These are phyloP conservation scores for Anisognathus igniventris DNA, from an alignment of 2,797 vertebrate genomes.

Conservation along the genomic window DNA sequence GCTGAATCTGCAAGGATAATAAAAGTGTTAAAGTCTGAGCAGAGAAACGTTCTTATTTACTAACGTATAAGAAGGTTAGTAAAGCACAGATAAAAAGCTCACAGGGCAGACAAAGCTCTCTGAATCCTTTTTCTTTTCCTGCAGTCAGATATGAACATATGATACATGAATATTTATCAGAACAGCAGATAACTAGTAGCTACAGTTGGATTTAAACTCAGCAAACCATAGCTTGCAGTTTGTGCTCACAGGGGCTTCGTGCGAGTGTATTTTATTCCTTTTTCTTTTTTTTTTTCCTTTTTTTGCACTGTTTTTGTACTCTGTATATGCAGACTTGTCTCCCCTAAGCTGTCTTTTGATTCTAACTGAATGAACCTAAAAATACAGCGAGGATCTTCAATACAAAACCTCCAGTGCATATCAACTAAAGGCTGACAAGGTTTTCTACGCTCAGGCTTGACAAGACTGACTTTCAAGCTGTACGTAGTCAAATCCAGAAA, in stretches of 20 bases:
- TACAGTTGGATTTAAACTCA: conserved; percentile 53
- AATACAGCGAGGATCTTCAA: background rate
- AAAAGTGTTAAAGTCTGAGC: conserved; percentile 45
- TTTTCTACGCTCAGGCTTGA: background rate
- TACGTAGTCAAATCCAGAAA: background rate
- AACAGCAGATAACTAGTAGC: conserved; percentile 50
- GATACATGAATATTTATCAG: conserved; percentile 67
- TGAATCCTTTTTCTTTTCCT: conserved; percentile 45
- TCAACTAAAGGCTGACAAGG: background rate
- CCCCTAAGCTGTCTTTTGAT: conserved; percentile 38
- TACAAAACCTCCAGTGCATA: conserved; percentile 2
- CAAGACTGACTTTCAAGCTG: background rate
- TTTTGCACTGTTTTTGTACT: background rate
- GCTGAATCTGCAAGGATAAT: conserved; percentile 67
- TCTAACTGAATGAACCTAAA: conserved; percentile 34
- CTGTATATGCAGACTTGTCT: background rate
- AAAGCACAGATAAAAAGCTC: conserved; percentile 57
- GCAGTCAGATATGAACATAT: conserved; percentile 56
- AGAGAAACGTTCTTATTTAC: conserved; percentile 37
- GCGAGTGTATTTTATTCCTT: background rate
- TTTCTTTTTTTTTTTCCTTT: background rate
- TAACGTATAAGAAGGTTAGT: conserved; percentile 16
- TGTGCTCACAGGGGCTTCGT: background rate
- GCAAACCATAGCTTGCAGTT: conserved; percentile 56
- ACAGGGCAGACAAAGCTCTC: conserved; percentile 43